Evolutionary conservation across 1,140 invertebrate genomes (phyloP).

Genomic region (Sarcophaga bullata): DNA sequence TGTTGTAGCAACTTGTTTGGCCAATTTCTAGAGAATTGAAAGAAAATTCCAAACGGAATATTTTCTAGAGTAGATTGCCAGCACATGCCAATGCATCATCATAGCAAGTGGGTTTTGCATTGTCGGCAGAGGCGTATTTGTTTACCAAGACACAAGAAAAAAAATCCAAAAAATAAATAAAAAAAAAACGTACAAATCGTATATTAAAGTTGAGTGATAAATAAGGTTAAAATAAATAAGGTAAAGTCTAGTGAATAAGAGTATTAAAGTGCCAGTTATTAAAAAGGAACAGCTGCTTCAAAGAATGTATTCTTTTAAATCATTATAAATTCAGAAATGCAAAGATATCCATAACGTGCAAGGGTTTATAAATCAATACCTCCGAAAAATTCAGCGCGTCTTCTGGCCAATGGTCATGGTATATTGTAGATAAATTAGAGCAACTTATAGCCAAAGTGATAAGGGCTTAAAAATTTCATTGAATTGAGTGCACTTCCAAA

Average conservation of each 20-base stretch:
- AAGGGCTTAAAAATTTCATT: too few species aligned
- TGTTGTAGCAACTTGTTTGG: constrained; percentile 23
- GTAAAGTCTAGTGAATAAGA: not conserved
- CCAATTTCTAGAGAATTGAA: constrained; percentile 14
- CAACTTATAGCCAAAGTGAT: too few species aligned
- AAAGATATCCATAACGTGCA: too few species aligned
- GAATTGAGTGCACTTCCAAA: too few species aligned
- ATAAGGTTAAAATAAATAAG: not conserved
- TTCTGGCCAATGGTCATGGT: too few species aligned
- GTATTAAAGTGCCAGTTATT: not conserved
- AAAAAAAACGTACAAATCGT: not conserved
- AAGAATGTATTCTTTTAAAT: too few species aligned
- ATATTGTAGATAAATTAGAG: too few species aligned
- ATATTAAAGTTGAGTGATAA: constrained; percentile 10
- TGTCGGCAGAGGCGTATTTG: constrained; percentile 18
- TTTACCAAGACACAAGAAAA: not conserved
- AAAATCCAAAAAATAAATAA: not conserved
- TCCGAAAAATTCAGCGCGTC: too few species aligned
- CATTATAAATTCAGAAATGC: too few species aligned
- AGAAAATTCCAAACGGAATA: not conserved
- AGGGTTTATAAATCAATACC: too few species aligned
- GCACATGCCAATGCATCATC: not conserved
- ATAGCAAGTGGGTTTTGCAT: not conserved
- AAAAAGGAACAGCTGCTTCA: not conserved
- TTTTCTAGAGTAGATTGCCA: not conserved